Evolutionary conservation across 2,797 vertebrate genomes (phyloP).

Genomic region (Percopsis omiscomaycus): DNA sequence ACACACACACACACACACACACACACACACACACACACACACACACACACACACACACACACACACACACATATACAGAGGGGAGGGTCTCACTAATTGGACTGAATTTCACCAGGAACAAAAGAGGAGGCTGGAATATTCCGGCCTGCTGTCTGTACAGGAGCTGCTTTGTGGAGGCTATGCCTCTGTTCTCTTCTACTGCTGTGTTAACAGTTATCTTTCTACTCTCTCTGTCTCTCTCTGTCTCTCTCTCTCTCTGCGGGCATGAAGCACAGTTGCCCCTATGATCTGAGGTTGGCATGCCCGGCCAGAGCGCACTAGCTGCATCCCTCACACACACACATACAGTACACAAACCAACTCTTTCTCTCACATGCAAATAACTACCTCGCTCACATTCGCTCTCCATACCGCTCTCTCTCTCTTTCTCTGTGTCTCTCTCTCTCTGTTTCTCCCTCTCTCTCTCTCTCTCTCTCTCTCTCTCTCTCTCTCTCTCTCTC

Average conservation of each 20-base stretch:
- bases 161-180: conserved; percentile 72
- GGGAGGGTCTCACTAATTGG: conserved; percentile 74
- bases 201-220: conserved; percentile 81
- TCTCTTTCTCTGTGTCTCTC: background rate
- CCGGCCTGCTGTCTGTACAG: conserved; percentile 73
- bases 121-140: conserved; percentile 78
- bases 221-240: conserved; percentile 29
- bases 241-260: conserved; percentile 3
- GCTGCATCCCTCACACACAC: conserved; percentile 3
- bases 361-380: background rate
- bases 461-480: background rate
- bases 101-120: conserved; percentile 72
- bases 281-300: background rate
- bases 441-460: background rate
- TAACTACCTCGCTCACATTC: background rate
- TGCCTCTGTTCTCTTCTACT: conserved; percentile 68
- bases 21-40: no score
- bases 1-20: no score
- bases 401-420: background rate
- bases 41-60: conserved; percentile 2
- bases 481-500: background rate
- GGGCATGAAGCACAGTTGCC: background rate
- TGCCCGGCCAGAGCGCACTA: background rate
- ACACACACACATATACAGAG: conserved; percentile 26
- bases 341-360: no score